Conservation (phyloP, 2,797 vertebrate species). For the Chrysocyon brachyurus region DNA sequence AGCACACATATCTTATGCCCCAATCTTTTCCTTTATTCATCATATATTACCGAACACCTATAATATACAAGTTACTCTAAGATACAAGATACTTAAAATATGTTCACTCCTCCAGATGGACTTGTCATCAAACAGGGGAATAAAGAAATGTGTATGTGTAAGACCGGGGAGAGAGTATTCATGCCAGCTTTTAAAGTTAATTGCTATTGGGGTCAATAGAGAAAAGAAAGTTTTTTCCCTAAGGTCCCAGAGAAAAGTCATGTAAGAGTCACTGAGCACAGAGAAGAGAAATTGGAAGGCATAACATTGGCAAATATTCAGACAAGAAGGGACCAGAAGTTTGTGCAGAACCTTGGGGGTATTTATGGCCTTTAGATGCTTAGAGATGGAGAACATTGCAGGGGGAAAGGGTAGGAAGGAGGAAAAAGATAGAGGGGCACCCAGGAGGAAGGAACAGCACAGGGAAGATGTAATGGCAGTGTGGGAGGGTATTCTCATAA, state of each 20-base stretch:
- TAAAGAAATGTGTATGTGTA: not conserved
- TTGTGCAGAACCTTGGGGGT: not conserved
- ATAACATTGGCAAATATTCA: not conserved
- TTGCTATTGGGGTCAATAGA: not conserved
- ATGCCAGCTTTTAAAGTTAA: not conserved
- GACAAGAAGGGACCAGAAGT: not conserved
- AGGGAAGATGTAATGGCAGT: no score
- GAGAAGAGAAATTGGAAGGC: not conserved
- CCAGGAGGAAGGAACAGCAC: not conserved
- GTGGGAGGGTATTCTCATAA: fast-evolving
- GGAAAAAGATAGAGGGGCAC: fast-evolving
- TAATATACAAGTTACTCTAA: not conserved
- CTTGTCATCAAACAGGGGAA: not conserved
- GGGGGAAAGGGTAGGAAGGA: not conserved
- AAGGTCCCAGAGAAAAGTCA: not conserved
- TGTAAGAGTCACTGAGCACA: not conserved
- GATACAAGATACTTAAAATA: not conserved
- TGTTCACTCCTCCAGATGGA: not conserved
- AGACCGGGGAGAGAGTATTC: not conserved
- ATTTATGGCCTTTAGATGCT: not conserved
- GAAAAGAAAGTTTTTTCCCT: not conserved
- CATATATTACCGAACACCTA: not conserved
- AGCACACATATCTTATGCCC: not conserved
- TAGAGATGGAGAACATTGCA: not conserved
- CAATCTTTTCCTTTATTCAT: not conserved